Evolutionary conservation across 2,113 vertebrate species (phyloP).

Genomic region (Bos indicus): DNA sequence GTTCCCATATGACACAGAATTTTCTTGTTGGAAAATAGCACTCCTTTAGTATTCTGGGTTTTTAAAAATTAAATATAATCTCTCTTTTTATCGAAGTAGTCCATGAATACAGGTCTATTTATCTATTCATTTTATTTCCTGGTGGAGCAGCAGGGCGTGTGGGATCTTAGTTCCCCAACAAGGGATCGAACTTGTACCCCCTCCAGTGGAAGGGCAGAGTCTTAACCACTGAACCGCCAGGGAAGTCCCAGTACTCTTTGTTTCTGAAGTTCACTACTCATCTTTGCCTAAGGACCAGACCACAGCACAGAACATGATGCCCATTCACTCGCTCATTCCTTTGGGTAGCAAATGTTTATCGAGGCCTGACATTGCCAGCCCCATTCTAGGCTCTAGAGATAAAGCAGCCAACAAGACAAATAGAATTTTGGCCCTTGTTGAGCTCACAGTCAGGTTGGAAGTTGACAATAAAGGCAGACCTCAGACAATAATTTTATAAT

Average conservation of each 20-base stretch:
- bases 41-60: not conserved
- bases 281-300: not conserved
- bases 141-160: not conserved
- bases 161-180: not conserved
- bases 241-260: not conserved
- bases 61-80: not conserved
- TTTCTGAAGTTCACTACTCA: not conserved
- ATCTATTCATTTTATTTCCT: not conserved
- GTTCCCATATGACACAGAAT: not conserved
- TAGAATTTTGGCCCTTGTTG: not conserved
- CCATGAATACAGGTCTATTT: not conserved
- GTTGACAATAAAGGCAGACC: not conserved
- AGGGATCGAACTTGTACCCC: fast-evolving
- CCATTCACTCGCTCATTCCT: not conserved
- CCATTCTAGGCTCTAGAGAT: not conserved
- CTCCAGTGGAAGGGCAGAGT: not conserved
- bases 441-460: not conserved
- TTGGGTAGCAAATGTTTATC: not conserved
- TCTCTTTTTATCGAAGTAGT: not conserved
- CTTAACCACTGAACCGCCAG: not conserved
- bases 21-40: not conserved
- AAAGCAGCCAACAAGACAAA: not conserved
- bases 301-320: not conserved
- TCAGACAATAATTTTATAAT: not conserved
- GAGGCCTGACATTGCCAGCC: not conserved